Evolutionary conservation across 1,140 invertebrate species (phyloP), one percentile per base, ranked within the genome.

Genomic region (Hypothenemus hampei): DNA sequence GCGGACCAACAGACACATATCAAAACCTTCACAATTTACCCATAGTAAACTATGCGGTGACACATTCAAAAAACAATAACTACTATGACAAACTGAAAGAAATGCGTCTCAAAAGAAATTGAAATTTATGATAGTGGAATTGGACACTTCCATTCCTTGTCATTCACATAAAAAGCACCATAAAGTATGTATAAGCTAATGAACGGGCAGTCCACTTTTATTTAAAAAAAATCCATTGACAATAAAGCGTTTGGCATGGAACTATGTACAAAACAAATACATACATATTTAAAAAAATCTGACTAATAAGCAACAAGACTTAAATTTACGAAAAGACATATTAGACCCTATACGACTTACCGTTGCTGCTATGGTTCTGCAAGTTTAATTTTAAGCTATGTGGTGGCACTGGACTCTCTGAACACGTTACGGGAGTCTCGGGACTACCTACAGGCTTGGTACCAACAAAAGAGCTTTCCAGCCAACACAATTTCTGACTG

Each of bases 401-500:
- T 6, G 61, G 51, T 7, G 53, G 48, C 18, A 58, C 60, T 20
- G 65, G 64, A 55, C 65, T 70, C 44, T 69, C 67, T 15, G 76
- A 78, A 68, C 73, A 78, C 62, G 70, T 83, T 55, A 85, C 77
- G 21, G 87, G 87, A 52, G 87, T 91, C 72, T 88, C 85, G 10
- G 87, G 89, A 26, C 87, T 89, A 57, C 91, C 88, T 62, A 91
- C 73, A 5, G 88, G 89, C 63, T 86, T 82, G 60, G 83, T 85
- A 57, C 90, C 81, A 57, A 93, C 89, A 74, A 93, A 93, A 53
- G 88, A 91, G 73, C 88, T 92, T 71, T 93, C 91, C 69, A 93
- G 78, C 91, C 91, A 93, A 69, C 87, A 90, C 59, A 79, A 60
- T 59, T 78, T 78, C 61, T 79, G 77, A 63, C 78, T 79, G 59